Evolutionary conservation across 2,113 vertebrate genomes (phyloP), one percentile per base, ranked within the genome.

Genomic region (Callocephalon fimbriatum): DNA sequence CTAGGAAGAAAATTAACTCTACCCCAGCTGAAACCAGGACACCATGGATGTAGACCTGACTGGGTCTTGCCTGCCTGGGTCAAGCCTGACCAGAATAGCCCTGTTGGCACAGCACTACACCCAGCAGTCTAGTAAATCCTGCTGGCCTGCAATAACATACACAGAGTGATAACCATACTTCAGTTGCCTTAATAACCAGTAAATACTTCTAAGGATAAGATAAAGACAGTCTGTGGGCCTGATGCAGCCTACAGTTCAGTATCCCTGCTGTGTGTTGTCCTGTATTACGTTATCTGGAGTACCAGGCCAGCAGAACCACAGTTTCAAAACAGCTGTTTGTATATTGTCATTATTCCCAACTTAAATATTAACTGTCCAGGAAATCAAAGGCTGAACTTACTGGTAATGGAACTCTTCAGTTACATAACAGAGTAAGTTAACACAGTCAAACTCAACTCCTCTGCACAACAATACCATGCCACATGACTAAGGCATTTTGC

Each of bases 361-460:
- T 70, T 62, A 90, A 89, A 31, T 42, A 90, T 35, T 78, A 92
- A 74, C 68, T 67, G 35, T 45, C 59, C 63, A 92, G 72, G 75
- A 97, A 92, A 90, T 38, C 66, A 87, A 87, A 79, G 71, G 66
- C n/a, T 72, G 88, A 88, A 88, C 37, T 86, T 54, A 56, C 22
- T n/a, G 26, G 40, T 65, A 94, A 82, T 23, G n/a, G 53, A 83
- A 79, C 59, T 67, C 26, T 85, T 61, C 32, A 75, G 22, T 87
- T 91, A 89, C 31, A 7, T 20, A 80, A 61, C 27, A 80, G 23
- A 81, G 38, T 35, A 73, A 73, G 67, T 44, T 47, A 94, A 76
- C 8, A 7, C 19, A 59, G 42, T 45, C 19, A 37, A 77, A 91
- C 15, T 58, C 35, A 44, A 84, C 48, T 86, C 50, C 83, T 42